Evolutionary conservation across 2,888 invertebrate species (phyloP), one percentile per base, ranked within the genome.

Genomic region (Teleogryllus oceanicus): DNA sequence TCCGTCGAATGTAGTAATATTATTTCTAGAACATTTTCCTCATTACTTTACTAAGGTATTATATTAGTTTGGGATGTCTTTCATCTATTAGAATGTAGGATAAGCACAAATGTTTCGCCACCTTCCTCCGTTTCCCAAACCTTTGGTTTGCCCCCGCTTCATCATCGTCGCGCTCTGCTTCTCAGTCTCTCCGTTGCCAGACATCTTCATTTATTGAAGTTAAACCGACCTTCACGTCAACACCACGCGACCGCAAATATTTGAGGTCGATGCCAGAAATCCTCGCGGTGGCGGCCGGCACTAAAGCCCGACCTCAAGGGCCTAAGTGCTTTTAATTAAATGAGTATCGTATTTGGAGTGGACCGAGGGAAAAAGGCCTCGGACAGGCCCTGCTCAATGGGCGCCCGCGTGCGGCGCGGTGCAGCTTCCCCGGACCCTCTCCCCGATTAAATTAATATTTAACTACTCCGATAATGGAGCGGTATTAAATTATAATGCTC

Each of bases 391-490:
- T 62, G 62, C 37, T 5, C 37, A 37, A 37, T 37, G 8, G 37
- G 37, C 37, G 37, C 37, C 37, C 37, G 37, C 24, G 24, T 37
- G 24, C 37, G 37, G 37, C 5, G 37, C 4, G 37, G 37, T 4
- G 37, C 37, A 37, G 37, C 37, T 37, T 37, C 37, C 8, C 37
- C 37, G 8, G 62, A 5, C 62, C 62, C 16, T 11, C 16, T 62
- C 62, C 62, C 62, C 62, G 8, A 62, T 62, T 62, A 62, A 62
- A 62, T 62, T 62, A 62, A 62, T 62, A 62, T 62, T 62, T 62
- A 62, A 62, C 11, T 62, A 62, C 62, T 62, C 13, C 13, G 16
- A n/a, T 62, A 62, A 62, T 62, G 62, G 62, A 62, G 11, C 3
- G 13, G 62, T n/a, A 62, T 62, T 62, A 62, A 62, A 62, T 62